A percentile compares a stretch with the other conserved stretches of the same genome.
Evolutionary conservation across 2,797 vertebrate genomes (phyloP).

Genomic region (Tachyglossus aculeatus): DNA sequence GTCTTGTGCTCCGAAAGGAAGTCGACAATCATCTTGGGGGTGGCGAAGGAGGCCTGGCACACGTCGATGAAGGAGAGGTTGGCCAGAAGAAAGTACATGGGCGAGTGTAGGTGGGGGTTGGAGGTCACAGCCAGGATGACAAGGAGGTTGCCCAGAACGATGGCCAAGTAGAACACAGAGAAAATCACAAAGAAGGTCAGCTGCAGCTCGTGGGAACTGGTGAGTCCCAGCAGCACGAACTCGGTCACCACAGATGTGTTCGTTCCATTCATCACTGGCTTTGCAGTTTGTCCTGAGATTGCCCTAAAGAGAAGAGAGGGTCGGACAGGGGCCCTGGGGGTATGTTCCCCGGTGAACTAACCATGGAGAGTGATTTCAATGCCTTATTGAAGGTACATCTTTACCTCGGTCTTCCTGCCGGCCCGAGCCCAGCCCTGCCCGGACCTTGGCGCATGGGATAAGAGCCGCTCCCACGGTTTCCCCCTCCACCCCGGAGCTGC

Average conservation of each 20-base stretch:
- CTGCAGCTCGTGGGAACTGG: slow-evolving; percentile 30
- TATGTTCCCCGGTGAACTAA: too few relatives aligned
- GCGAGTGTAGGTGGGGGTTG: slow-evolving; percentile 11
- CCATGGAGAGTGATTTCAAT: too few relatives aligned
- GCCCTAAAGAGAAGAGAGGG: too few relatives aligned
- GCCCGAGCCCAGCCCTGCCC: too few relatives aligned
- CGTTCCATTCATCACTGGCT: slow-evolving; percentile 33
- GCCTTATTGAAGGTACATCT: too few relatives aligned
- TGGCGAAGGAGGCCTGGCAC: slow-evolving; percentile 50
- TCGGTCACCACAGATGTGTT: slow-evolving; percentile 49
- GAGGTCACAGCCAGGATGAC: slow-evolving; percentile 30
- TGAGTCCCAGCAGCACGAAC: slow-evolving; percentile 57
- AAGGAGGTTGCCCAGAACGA: slow-evolving; percentile 51
- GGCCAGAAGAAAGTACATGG: slow-evolving; percentile 54
- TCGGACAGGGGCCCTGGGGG: too few relatives aligned
- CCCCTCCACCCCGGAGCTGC: too few relatives aligned
- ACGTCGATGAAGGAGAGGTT: slow-evolving; percentile 59
- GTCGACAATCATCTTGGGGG: slow-evolving; percentile 45
- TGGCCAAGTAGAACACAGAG: slow-evolving; percentile 26
- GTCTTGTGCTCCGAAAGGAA: slow-evolving; percentile 42
- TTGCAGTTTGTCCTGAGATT: too few relatives aligned
- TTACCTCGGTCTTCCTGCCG: too few relatives aligned
- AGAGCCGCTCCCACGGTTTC: too few relatives aligned
- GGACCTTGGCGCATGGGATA: too few relatives aligned
- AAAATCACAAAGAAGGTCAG: slow-evolving; percentile 41